These are phyloP conservation scores for Subanguina moxae DNA, from an alignment of 1,140 invertebrate genomes.

Conservation along the genomic window DNA sequence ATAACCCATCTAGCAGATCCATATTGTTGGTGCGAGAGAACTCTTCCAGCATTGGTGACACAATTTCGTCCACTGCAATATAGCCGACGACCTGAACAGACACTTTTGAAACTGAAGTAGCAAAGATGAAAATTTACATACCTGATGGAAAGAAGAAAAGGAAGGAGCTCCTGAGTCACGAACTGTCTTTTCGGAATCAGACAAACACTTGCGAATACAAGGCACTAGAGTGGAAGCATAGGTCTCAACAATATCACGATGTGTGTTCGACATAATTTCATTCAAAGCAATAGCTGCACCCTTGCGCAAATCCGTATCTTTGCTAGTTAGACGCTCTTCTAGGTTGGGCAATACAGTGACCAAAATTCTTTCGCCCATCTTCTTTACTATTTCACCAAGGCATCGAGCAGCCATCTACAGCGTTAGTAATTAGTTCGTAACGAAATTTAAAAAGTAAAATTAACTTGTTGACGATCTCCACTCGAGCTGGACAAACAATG, in stretches of 20 bases:
- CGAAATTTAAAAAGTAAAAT: conserved; percentile 8
- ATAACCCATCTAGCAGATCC: conserved; percentile 39
- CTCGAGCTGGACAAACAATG: conserved; percentile 67
- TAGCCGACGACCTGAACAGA: conserved; percentile 76
- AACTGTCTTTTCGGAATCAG: conserved; percentile 64
- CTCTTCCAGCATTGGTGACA: conserved; percentile 80
- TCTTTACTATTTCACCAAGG: conserved; percentile 90
- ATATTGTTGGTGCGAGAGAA: conserved; percentile 68
- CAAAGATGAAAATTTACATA: neutral
- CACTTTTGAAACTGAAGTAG: neutral
- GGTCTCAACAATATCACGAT: conserved; percentile 76
- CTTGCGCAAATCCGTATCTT: conserved; percentile 79
- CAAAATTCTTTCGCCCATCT: conserved; percentile 91
- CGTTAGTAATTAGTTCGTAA: conserved; percentile 14
- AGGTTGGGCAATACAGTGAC: conserved; percentile 97
- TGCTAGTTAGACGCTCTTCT: conserved; percentile 81
- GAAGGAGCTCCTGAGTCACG: conserved; percentile 88
- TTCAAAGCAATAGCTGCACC: conserved; percentile 95
- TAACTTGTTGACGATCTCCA: conserved; percentile 62
- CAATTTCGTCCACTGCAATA: conserved; percentile 91
- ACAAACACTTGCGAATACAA: conserved; percentile 63
- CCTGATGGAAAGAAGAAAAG: conserved; percentile 81
- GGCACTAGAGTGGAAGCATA: conserved; percentile 94
- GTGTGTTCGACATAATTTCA: conserved; percentile 95
- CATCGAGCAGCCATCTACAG: conserved; percentile 82